Percentiles rank a stretch among this genome's conserved stretches.
These are phyloP conservation scores for Armadillidium nasatum DNA, from an alignment of 1,140 invertebrate genomes.

Conservation along the genomic window DNA sequence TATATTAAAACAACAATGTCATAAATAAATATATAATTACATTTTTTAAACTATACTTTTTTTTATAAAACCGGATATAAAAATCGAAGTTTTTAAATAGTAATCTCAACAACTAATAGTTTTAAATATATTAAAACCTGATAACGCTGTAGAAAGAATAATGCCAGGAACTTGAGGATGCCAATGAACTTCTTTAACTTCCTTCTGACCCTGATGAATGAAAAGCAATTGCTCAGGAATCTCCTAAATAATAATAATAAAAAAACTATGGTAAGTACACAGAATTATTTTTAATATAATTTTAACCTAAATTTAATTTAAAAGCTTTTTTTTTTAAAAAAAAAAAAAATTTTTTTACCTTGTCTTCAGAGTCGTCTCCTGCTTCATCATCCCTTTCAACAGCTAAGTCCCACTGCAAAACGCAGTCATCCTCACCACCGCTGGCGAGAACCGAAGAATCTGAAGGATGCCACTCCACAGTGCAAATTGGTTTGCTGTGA, in stretches of 20 bases:
- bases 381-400: conserved; percentile 81
- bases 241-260: conserved; percentile 53
- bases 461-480: conserved; percentile 92
- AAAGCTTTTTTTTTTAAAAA: too few species aligned
- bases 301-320: too few species aligned
- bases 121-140: conserved; percentile 62
- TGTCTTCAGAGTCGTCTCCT: too few species aligned
- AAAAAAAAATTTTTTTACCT: too few species aligned
- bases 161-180: conserved; percentile 91
- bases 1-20: too few species aligned
- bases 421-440: conserved; percentile 89
- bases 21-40: too few species aligned
- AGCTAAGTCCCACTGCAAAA: conserved; percentile 93
- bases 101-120: background rate
- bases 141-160: conserved; percentile 87
- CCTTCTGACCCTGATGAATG: conserved; percentile 95
- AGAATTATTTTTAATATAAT: too few species aligned
- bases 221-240: conserved; percentile 93
- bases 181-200: conserved; percentile 99
- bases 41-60: too few species aligned
- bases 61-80: too few species aligned
- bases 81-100: too few species aligned
- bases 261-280: background rate
- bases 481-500: conserved; percentile 86
- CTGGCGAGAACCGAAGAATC: conserved; percentile 90